Evolutionary conservation across 2,888 invertebrate genomes (phyloP), one percentile per base, ranked within the genome.

Genomic region (Trissoscelio sp.): DNA sequence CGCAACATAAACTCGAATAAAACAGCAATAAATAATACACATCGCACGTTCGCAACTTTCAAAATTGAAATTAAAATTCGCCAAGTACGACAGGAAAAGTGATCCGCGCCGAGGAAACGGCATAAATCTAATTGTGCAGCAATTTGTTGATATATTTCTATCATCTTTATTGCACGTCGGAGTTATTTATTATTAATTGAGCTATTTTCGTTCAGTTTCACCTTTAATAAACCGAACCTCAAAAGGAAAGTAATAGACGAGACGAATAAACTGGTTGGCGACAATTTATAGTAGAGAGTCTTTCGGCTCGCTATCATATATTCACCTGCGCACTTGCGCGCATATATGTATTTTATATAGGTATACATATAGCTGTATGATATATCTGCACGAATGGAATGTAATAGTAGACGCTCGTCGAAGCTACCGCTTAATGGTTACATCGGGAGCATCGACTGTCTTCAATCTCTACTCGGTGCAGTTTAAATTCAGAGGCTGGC

Each of bases 281-380:
- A 85, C 83, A 82, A 79, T 79, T 75, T 78, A 82, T 82, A 75
- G 83, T 79, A 81, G 83, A 83, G 83, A 78, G 82, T 80, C 79
- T 79, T 77, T 79, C 64, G 66, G 16, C 12, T 42, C 18, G 60
- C 46, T 44, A 75, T 66, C 69, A 28, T 77, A 69, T 60, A 60
- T 75, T 75, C 55, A 67, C 62, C 46, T 69, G 53, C 28, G 14
- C 20, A 12, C 55, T 46, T 48, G 9, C 34, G 48, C 34, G 6
- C 34, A 24, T 31, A 46, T 58, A 55, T 31, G 24, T 9, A n/a
- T 53, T 3, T 31, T 12, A 39, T 39, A 20, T 37, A 44, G 24
- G 9, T 14, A 18, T 42, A 42, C 73, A 62, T 57, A 72, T 72
- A 37, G 44, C 37, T 11, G 48, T 67, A 53, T 62, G 73, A 66